Evolutionary conservation across 2,797 vertebrate species (phyloP).

Genomic region (Mus caroli): DNA sequence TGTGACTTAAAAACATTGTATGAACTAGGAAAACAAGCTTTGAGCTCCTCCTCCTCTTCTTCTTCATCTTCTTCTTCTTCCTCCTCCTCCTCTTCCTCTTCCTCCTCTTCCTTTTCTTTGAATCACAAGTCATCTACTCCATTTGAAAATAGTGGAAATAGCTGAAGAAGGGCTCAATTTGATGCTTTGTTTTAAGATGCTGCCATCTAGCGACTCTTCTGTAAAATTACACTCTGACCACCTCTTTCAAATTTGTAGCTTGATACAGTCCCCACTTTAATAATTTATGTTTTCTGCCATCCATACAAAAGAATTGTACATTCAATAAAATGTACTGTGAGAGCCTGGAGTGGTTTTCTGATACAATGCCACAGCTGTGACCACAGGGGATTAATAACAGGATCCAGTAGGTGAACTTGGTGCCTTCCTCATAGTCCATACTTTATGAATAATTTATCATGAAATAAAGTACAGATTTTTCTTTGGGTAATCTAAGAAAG

Average conservation of each 20-base stretch:
- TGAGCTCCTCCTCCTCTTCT: neutral
- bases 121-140: neutral
- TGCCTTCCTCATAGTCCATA: constrained; percentile 33
- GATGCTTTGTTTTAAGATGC: constrained; percentile 84
- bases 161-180: constrained; percentile 51
- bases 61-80: neutral
- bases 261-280: constrained; percentile 22
- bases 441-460: constrained; percentile 69
- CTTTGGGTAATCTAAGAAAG: constrained; percentile 1
- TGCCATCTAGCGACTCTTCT: constrained; percentile 88
- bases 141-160: constrained; percentile 76
- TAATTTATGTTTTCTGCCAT: constrained; percentile 53
- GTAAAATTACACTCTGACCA: constrained; percentile 8
- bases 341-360: neutral
- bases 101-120: constrained; percentile 55
- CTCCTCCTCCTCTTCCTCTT: neutral
- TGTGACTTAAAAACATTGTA: constrained; percentile 29
- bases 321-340: constrained; percentile 25
- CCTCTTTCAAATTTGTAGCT: neutral
- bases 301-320: neutral
- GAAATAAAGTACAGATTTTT: constrained; percentile 20
- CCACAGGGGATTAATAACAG: constrained; percentile 49
- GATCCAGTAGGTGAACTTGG: neutral
- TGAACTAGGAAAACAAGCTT: neutral
- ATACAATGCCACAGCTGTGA: neutral